Conservation (phyloP, 1,140 invertebrate genomes). For the Diachasmimorpha longicaudata region DNA sequence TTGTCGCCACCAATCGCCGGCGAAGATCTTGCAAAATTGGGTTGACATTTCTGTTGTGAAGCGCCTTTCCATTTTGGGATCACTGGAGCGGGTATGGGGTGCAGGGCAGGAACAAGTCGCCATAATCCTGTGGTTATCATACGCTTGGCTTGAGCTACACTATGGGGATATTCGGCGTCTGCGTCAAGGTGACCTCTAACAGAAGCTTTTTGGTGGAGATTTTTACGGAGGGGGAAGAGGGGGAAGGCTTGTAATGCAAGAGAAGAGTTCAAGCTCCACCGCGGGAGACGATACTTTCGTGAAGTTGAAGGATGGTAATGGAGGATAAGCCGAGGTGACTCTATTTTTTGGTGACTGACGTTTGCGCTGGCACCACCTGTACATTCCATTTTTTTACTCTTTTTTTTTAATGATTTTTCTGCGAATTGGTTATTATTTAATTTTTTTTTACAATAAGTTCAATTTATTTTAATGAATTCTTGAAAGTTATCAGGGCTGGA, state of each 20-base stretch:
- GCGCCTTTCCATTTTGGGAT: slow-evolving; percentile 31
- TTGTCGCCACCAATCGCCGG: slow-evolving; percentile 28
- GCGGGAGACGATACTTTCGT: slow-evolving; percentile 6
- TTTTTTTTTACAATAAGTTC: no score
- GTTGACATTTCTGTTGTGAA: slow-evolving; percentile 46
- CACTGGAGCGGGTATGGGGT: slow-evolving; percentile 27
- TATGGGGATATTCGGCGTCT: slow-evolving; percentile 35
- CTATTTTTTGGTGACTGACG: slow-evolving; percentile 38
- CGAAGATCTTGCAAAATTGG: slow-evolving; percentile 41
- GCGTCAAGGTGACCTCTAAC: slow-evolving; percentile 34
- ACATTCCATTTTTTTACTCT: no score
- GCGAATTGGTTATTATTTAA: no score
- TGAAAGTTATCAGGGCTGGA: no score
- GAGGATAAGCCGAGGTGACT: slow-evolving; percentile 47
- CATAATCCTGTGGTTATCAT: slow-evolving; percentile 49
- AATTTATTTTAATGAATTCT: no score
- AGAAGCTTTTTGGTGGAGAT: slow-evolving; percentile 19
- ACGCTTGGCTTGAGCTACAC: slow-evolving; percentile 42
- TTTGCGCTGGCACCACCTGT: neutral
- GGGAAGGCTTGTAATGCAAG: neutral
- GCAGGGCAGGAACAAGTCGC: slow-evolving; percentile 36
- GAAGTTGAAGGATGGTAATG: slow-evolving; percentile 41
- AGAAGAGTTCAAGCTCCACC: neutral
- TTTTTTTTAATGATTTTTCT: no score
- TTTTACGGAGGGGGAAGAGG: neutral